Evolutionary conservation across 1,140 invertebrate genomes (phyloP), one percentile per base, ranked within the genome.

Genomic region (Saccostrea glomerata): DNA sequence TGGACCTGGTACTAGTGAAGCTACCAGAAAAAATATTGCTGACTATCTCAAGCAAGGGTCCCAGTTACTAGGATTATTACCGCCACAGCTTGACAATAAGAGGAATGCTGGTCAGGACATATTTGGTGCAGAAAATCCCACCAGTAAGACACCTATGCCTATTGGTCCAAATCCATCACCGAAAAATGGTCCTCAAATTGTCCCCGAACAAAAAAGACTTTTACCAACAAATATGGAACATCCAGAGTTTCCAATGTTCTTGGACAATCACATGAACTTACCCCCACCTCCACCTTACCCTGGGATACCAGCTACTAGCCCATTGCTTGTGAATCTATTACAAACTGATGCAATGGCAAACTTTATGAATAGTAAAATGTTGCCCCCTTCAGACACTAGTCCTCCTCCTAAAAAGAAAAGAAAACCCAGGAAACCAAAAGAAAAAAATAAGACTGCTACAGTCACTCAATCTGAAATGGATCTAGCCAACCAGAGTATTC

Each of bases 251-350:
- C 84, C 84, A 17, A 54, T 56, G 55, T 56, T 58, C 60, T 20
- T 56, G 82, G 82, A 56, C 82, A 84, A 84, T 54, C 47, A 84
- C 40, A 84, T 84, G 40, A 56, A 30, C 86, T 91, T 93, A 63
- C 93, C 93, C 70, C 92, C 93, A 36, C 92, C 93, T 73, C 92
- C 94, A 56, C 92, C 94, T n/a, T 92, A 93, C 60, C 92, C 92
- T 54, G 56, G 82, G n/a, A 58, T 84, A 47, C 77, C 84, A 58
- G 58, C 89, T n/a, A 85, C 83, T 20, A 98, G 97, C 94, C 98
- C 98, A n/a, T 95, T 98, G 85, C 95, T 98, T 73, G 98, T 98
- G 4, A 99, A 98, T 95, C 95, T 98, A 86, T 95, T 98, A 90
- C 98, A 98, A 95, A 98, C 97, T 93, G 97, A 98, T 84, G 90